These are phyloP conservation scores for Adoxophyes honmai DNA, from an alignment of 1,140 invertebrate genomes.

Conservation along the genomic window DNA sequence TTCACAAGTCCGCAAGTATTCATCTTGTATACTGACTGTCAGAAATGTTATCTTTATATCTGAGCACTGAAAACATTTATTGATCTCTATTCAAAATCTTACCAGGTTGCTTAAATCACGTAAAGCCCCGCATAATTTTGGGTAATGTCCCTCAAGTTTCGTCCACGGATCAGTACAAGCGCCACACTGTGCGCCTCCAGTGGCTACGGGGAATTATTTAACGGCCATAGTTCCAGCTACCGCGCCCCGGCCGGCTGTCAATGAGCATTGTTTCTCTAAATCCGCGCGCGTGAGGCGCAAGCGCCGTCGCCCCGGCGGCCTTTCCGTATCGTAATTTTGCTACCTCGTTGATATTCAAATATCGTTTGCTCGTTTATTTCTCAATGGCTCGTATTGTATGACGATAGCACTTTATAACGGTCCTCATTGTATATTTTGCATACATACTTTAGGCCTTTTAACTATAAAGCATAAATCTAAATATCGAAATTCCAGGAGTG, in stretches of 20 bases:
- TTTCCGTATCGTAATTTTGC: constrained; percentile 60
- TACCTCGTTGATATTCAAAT: constrained; percentile 59
- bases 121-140: too few relatives aligned
- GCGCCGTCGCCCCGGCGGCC: constrained; percentile 38
- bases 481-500: constrained; percentile 2
- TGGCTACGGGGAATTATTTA: constrained; percentile 63
- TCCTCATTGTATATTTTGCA: constrained; percentile 29
- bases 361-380: constrained; percentile 53
- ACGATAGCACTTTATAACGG: constrained; percentile 61
- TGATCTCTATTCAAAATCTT: too few relatives aligned
- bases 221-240: constrained; percentile 61
- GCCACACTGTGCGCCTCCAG: background rate
- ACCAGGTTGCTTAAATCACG: too few relatives aligned
- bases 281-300: constrained; percentile 55
- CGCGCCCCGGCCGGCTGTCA: constrained; percentile 50
- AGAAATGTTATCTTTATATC: too few relatives aligned
- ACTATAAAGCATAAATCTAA: background rate
- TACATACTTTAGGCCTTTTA: constrained; percentile 26
- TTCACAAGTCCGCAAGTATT: too few relatives aligned
- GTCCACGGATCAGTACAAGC: too few relatives aligned
- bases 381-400: constrained; percentile 59
- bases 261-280: constrained; percentile 61
- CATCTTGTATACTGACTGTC: too few relatives aligned
- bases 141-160: too few relatives aligned
- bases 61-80: too few relatives aligned